Percentiles rank a stretch among this genome's conserved stretches.
Conservation (phyloP, 92 coral and sea anemone genomes). For the Epizoanthus rinbou region DNA sequence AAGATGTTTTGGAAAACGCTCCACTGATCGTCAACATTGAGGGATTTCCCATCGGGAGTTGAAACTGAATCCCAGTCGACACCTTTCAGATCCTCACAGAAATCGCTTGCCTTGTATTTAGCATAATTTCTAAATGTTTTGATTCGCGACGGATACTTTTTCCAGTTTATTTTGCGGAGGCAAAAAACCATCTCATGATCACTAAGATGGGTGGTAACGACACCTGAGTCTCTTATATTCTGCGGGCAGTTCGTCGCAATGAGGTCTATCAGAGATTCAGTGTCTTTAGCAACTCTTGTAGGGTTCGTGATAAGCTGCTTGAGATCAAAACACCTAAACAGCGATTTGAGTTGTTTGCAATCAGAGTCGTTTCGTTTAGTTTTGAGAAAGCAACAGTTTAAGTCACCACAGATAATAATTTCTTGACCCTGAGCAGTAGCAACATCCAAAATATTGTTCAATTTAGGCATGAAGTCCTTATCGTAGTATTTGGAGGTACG, state of each 20-base stretch:
- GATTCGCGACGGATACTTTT: neutral
- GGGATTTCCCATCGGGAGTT: neutral
- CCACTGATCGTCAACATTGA: slow-evolving; percentile 9
- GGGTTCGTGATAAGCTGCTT: neutral
- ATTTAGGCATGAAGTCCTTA: slow-evolving; percentile 8
- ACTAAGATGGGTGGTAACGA: slow-evolving; percentile 20
- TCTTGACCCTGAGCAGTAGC: slow-evolving; percentile 32
- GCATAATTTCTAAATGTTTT: neutral
- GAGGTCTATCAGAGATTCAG: neutral
- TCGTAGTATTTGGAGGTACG: slow-evolving; percentile 14
- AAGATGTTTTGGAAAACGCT: neutral
- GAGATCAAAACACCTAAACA: slow-evolving; percentile 1
- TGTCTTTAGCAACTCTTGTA: neutral
- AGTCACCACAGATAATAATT: slow-evolving; percentile 19
- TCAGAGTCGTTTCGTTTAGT: neutral
- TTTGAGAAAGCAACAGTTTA: slow-evolving; percentile 18
- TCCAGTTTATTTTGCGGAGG: slow-evolving; percentile 16
- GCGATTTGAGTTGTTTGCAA: slow-evolving; percentile 32
- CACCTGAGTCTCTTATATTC: slow-evolving; percentile 26
- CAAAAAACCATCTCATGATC: slow-evolving; percentile 33
- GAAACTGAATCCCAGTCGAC: neutral
- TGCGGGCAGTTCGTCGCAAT: neutral
- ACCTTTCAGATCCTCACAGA: neutral
- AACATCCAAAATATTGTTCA: slow-evolving; percentile 33
- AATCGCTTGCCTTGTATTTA: neutral